These are phyloP conservation scores for Pleuronectes platessa DNA, from an alignment of 2,113 vertebrate genomes.

Conservation along the genomic window DNA sequence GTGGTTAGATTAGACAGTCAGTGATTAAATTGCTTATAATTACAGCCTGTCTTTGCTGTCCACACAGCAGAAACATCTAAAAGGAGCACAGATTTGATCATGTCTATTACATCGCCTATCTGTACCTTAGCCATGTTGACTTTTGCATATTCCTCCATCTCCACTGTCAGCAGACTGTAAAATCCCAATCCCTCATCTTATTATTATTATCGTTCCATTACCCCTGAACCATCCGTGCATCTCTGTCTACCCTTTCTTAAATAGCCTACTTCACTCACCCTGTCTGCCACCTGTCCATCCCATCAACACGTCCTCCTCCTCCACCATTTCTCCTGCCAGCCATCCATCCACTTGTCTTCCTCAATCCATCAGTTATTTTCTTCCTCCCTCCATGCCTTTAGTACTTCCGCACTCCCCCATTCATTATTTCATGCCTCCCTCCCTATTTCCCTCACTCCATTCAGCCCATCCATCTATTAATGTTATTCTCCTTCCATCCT, in stretches of 20 bases:
- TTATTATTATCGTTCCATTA: constrained; percentile 47
- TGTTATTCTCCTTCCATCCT: constrained; percentile 29
- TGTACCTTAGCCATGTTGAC: constrained; percentile 8
- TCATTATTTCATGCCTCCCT: constrained; percentile 59
- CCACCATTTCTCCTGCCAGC: constrained; percentile 53
- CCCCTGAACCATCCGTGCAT: constrained; percentile 34
- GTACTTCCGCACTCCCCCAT: constrained; percentile 36
- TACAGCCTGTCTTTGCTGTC: not conserved
- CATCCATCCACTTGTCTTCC: constrained; percentile 54
- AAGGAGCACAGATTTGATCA: not conserved
- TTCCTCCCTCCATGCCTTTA: constrained; percentile 56
- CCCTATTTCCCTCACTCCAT: constrained; percentile 38
- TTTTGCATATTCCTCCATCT: constrained; percentile 11
- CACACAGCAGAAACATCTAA: not conserved
- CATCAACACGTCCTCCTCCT: constrained; percentile 53
- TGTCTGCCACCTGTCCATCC: constrained; percentile 57
- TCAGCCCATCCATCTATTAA: constrained; percentile 45
- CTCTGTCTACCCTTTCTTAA: constrained; percentile 37
- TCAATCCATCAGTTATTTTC: constrained; percentile 62
- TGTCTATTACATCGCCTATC: not conserved
- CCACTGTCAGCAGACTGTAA: constrained; percentile 41
- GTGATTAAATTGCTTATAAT: no score
- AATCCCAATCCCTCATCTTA: constrained; percentile 27
- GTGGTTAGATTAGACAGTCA: no score
- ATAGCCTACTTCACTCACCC: constrained; percentile 41